Base-by-base conservation (phyloP, 2,888 invertebrate genomes). In the Synanthedon vespiformis region DNA sequence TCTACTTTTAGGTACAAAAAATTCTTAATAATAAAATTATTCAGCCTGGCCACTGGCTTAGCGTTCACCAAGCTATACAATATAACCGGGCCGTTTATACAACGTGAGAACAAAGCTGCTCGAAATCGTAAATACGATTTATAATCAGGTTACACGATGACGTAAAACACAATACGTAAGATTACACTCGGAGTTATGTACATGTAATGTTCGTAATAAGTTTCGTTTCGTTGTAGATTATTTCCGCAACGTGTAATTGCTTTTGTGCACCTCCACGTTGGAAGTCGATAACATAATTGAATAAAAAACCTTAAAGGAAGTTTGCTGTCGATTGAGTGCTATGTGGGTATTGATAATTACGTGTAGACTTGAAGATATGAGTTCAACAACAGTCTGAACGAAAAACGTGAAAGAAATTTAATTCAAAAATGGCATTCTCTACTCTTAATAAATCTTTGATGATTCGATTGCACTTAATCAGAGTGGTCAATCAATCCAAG, bases 211-310 rank as follows among this genome's bases (percentile, higher is more conserved):
- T 71, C 69, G 74, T 74, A 75, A 77, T 72, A 72, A 68, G 68
- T 72, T 74, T 66, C 65, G 61, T 68, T 70, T 65, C 61, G 62
- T 58, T 62, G 64, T 62, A 68, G 69, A 74, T 74, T 69, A 72
- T 75, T 80, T 79, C 79, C 78, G 77, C 68, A 71, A 65, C 65
- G 60, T 67, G 66, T 75, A 74, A 80, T 75, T 73, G 70, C 64
- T 64, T 61, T 63, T 59, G 58, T 61, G 59, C 56, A 57, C 56
- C 60, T 61, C 64, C 63, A 64, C 59, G 62, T 61, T 65, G 61
- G 48, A 13, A 44, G 51, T 59, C 52, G 54, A 57, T 58, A 58
- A 55, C 55, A 54, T 50, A 52, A 51, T 55, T 54, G 54, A 50
- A 55, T 52, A 54, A 54, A 54, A 57, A 56, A 48, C 13, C 53